Conservation (phyloP, 2,888 invertebrate species). For the Andrena chrysosceles region DNA sequence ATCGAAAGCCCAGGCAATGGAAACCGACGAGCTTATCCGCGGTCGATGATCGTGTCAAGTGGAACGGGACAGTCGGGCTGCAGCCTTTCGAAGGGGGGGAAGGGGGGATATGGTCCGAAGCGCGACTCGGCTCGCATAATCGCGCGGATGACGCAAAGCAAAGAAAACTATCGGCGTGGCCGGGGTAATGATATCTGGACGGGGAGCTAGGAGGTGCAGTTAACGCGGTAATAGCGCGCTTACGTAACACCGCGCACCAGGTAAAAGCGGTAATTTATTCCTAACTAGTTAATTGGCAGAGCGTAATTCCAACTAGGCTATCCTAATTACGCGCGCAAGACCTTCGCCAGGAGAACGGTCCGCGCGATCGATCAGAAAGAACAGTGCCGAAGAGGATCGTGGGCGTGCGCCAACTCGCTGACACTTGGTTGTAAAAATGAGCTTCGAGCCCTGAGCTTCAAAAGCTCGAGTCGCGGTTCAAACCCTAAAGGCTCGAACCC, state of each 20-base stretch:
- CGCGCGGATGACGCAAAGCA: constrained; percentile 36
- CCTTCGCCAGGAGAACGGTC: constrained; percentile 34
- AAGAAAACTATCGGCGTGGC: constrained; percentile 46
- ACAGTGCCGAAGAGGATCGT: constrained; percentile 3
- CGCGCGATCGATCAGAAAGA: constrained; percentile 23
- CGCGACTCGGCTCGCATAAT: constrained; percentile 20
- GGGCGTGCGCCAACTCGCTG: background rate
- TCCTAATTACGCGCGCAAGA: constrained; percentile 65
- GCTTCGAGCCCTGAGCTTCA: too few species aligned
- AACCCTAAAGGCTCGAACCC: too few species aligned
- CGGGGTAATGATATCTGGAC: constrained; percentile 59
- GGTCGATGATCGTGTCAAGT: too few species aligned
- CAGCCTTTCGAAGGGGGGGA: background rate
- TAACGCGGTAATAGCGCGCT: constrained; percentile 68
- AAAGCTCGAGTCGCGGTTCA: too few species aligned
- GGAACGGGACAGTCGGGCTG: too few species aligned
- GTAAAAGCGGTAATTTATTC: constrained; percentile 76
- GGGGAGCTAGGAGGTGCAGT: constrained; percentile 69
- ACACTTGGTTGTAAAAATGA: too few species aligned
- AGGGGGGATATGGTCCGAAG: background rate
- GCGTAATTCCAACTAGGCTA: constrained; percentile 58
- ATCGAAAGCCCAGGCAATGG: too few species aligned
- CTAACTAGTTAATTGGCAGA: constrained; percentile 74
- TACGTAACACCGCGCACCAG: constrained; percentile 72
- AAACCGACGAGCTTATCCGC: too few species aligned